Base-by-base conservation (phyloP, 2,797 vertebrate genomes). In the Semaprochilodus insignis region DNA sequence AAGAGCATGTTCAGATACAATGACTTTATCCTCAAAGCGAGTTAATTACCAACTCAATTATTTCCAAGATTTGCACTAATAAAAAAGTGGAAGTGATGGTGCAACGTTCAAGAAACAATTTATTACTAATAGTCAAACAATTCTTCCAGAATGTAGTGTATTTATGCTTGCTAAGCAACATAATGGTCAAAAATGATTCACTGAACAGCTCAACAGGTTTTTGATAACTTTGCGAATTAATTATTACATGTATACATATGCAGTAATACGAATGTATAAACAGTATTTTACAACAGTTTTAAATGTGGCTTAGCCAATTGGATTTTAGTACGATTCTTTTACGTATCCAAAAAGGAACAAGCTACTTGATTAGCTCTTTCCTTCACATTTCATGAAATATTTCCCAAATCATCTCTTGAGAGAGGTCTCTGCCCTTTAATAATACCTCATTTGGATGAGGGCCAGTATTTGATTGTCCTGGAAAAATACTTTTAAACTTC, bases 401-500 rank as follows among this genome's bases (percentile, higher is more conserved):
- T 19, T 27, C 66, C n/a, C 65, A 69, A 83, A 79, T 59, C 23
- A 79, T 78, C 55, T 60, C 19, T 1, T 54, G 40, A 6, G 40
- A 62, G 54, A 80, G 59, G 67, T 75, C 15, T 75, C 71, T 62
- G 59, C 71, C 71, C 44, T 80, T 83, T 60, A 70, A 52, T 83
- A 55, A 71, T 70, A 75, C 62, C 57, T 65, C 27, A 17, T 34
- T 65, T 34, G 4, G 14, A 1, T 17, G 5, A 31, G 63, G 70
- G 23, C 36, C 66, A 27, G 52, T 36, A 80, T 70, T 60, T 14
- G 72, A 51, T 75, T 74, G 8, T 48, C 44, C 16, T 21, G 40
- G 51, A 71, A 86, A 63, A 90, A 91, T 85, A 83, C 85, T 89
- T 90, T 88, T 86, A 87, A 91, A 89, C 91, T 90, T 89, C 83